These are phyloP conservation scores for Scaptomyza pallida DNA, from an alignment of 1,140 invertebrate species.

Conservation along the genomic window DNA sequence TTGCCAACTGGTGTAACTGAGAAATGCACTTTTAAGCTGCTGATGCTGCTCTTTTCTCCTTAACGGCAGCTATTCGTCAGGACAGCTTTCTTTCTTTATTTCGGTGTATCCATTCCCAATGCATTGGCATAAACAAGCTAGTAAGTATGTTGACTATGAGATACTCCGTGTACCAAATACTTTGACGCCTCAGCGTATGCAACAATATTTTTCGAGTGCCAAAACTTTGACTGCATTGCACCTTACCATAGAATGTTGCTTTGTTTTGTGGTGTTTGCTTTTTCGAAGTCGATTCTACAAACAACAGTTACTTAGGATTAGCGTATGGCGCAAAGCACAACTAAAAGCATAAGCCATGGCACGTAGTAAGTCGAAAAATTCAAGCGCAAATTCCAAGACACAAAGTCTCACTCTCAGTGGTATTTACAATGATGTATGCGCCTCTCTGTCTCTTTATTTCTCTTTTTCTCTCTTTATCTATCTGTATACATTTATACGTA, in stretches of 20 bases:
- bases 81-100: slow-evolving; percentile 33
- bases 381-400: slow-evolving; percentile 54
- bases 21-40: slow-evolving; percentile 78
- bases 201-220: slow-evolving; percentile 26
- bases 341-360: slow-evolving; percentile 74
- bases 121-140: slow-evolving; percentile 5
- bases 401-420: neutral
- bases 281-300: slow-evolving; percentile 44
- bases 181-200: slow-evolving; percentile 29
- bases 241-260: slow-evolving; percentile 31
- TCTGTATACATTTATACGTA: slow-evolving; percentile 27
- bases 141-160: neutral
- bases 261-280: slow-evolving; percentile 34
- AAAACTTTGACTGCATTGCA: slow-evolving; percentile 66
- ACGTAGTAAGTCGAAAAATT: slow-evolving; percentile 75
- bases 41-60: slow-evolving; percentile 33
- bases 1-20: slow-evolving; percentile 76
- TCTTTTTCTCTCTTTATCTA: no score
- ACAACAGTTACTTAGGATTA: slow-evolving; percentile 80
- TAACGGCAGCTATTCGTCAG: slow-evolving; percentile 71
- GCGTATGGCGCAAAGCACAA: slow-evolving; percentile 53
- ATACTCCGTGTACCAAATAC: neutral
- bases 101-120: slow-evolving; percentile 38
- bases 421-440: slow-evolving; percentile 38
- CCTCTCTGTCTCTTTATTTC: no score